Conservation (phyloP, 2,113 vertebrate species). For the Proteles cristata region DNA sequence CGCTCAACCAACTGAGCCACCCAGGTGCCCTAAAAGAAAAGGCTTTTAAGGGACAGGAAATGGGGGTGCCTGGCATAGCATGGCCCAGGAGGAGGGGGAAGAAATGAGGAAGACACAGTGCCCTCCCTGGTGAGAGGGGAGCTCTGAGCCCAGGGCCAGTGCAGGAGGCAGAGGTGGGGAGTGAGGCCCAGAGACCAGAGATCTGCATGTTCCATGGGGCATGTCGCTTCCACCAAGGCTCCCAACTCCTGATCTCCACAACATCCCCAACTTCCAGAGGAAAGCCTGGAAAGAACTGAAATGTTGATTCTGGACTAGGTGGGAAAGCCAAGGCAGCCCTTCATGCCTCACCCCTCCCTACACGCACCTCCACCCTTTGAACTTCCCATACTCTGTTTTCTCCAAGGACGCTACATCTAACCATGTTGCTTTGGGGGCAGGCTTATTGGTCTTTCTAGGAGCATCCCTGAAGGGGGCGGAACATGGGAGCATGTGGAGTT, state of each 20-base stretch:
- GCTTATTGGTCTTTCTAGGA: accelerated
- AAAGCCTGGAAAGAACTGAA: neutral
- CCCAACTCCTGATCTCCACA: accelerated
- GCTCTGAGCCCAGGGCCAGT: accelerated
- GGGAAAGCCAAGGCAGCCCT: neutral
- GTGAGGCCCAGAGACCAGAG: neutral
- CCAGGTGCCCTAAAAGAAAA: no score
- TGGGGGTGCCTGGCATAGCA: accelerated
- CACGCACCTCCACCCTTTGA: neutral
- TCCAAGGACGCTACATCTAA: neutral
- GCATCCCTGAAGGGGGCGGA: accelerated
- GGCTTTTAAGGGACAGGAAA: neutral
- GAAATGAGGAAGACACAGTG: neutral
- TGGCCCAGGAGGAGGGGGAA: neutral
- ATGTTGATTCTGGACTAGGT: neutral
- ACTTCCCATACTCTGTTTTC: neutral
- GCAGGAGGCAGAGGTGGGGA: neutral
- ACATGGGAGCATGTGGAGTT: accelerated
- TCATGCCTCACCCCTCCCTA: accelerated
- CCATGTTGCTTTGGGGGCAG: neutral
- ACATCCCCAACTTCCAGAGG: neutral
- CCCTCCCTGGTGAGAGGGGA: neutral
- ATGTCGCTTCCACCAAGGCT: accelerated
- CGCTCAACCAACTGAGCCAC: no score
- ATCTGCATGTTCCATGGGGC: no score